phyloP scores from a whole-genome alignment of 2,113 vertebrate genomes.

The Neomonachus schauinslandi region DNA sequence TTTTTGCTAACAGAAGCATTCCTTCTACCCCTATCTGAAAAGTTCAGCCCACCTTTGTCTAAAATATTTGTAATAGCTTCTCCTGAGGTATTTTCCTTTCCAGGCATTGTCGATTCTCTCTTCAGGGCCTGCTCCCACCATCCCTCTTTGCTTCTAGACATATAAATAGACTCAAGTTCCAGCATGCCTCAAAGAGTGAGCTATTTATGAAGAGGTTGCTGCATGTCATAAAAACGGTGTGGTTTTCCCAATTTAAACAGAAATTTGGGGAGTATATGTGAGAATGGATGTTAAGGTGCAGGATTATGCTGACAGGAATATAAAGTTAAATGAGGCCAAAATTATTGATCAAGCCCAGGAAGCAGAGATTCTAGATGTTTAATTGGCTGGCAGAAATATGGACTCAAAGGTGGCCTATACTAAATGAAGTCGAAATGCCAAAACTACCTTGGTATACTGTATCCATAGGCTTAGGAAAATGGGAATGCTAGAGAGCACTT shows the following conservation, averaged over 20 bases:
- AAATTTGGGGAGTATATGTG: not conserved
- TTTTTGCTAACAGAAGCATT: not conserved
- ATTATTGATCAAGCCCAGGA: not conserved
- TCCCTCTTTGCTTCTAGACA: not conserved
- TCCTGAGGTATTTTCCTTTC: not conserved
- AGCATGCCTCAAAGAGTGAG: not conserved
- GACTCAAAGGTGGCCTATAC: not conserved
- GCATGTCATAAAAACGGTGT: not conserved
- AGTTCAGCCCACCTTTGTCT: not conserved
- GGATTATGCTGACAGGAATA: not conserved
- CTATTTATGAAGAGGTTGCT: not conserved
- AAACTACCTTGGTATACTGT: not conserved
- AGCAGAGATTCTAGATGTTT: not conserved
- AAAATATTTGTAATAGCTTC: not conserved
- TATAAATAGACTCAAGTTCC: not conserved
- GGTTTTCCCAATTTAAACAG: not conserved
- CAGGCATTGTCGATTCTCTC: not conserved
- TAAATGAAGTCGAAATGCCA: not conserved
- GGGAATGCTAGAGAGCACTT: not conserved
- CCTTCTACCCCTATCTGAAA: not conserved
- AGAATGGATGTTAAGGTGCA: not conserved
- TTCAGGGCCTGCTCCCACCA: not conserved
- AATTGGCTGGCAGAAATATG: not conserved
- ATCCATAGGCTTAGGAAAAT: not conserved
- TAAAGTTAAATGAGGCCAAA: not conserved